phyloP scores from a whole-genome alignment of 1,140 invertebrate genomes.

The Condylostylus longicornis region DNA sequence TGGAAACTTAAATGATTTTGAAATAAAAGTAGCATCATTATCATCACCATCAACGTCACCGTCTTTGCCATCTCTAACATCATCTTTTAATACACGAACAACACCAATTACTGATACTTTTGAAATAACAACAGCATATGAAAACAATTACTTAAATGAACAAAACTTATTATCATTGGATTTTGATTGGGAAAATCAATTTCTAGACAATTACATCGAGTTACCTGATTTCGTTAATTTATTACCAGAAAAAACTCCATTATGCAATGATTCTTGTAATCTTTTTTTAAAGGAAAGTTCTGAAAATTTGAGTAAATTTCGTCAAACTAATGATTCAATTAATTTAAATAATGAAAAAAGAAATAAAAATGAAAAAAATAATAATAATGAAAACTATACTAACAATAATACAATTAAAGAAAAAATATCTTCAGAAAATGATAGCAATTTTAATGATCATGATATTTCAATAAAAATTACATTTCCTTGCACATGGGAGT shows the following conservation, averaged over 20 bases:
- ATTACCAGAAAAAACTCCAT: conserved; percentile 30
- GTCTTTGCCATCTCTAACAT: too few relatives aligned
- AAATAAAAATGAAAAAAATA: not conserved
- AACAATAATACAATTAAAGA: not conserved
- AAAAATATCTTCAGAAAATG: not conserved
- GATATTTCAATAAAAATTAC: conserved; percentile 6
- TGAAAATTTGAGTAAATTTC: conserved; percentile 12
- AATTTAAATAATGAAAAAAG: not conserved
- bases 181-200: conserved; percentile 26
- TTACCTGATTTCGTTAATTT: conserved; percentile 26
- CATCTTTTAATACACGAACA: too few relatives aligned
- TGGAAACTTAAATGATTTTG: too few relatives aligned
- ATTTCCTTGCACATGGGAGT: conserved; percentile 42
- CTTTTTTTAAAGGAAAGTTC: conserved; percentile 31
- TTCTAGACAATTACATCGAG: conserved; percentile 25
- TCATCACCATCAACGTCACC: too few relatives aligned
- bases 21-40: too few relatives aligned
- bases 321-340: not conserved
- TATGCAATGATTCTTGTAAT: conserved; percentile 33
- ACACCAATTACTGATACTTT: too few relatives aligned
- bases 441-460: not conserved
- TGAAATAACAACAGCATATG: too few relatives aligned
- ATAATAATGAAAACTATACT: not conserved
- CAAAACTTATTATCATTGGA: too few relatives aligned
- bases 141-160: too few relatives aligned